phyloP scores from a whole-genome alignment of 2,113 vertebrate genomes.

The Colistium nudipinnis region DNA sequence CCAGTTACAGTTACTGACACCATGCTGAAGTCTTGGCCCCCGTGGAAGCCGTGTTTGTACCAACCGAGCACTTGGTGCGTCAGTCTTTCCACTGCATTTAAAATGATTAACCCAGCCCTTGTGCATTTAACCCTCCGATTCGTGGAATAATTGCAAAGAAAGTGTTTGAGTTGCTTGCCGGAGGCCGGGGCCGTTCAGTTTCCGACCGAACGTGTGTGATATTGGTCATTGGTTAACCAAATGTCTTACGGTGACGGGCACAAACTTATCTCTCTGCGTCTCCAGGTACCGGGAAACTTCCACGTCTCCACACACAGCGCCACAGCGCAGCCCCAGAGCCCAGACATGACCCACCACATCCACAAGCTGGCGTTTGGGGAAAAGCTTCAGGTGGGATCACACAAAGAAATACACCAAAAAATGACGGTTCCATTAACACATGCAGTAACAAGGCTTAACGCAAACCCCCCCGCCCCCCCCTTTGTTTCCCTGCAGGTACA shows the following conservation, averaged over 20 bases:
- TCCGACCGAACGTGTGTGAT: conserved; percentile 13
- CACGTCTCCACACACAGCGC: conserved; percentile 99
- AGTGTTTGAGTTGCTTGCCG: conserved; percentile 7
- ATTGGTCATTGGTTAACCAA: conserved; percentile 43
- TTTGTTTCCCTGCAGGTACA: conserved; percentile 84
- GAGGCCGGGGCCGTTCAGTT: conserved; percentile 37
- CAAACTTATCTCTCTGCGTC: conserved; percentile 4
- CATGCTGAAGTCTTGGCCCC: not conserved
- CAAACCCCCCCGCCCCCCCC: not conserved
- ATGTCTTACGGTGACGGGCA: conserved; percentile 27
- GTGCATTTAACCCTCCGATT: conserved; percentile 34
- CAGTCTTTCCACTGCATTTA: conserved; percentile 59
- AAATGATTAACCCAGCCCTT: conserved; percentile 69
- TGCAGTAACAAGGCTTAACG: not conserved
- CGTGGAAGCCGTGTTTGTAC: conserved; percentile 31
- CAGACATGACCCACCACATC: conserved; percentile 97
- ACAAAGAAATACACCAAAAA: not conserved
- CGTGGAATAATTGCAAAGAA: conserved; percentile 36
- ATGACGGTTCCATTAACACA: not conserved
- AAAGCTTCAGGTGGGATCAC: conserved; percentile 86
- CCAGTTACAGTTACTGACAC: conserved; percentile 39
- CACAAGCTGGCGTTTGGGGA: conserved; percentile 97
- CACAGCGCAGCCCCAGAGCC: conserved; percentile 94
- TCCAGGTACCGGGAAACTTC: conserved; percentile 97
- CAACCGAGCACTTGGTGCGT: conserved; percentile 32